Conservation (phyloP, 2,113 vertebrate genomes). For the Hassar affinis region DNA sequence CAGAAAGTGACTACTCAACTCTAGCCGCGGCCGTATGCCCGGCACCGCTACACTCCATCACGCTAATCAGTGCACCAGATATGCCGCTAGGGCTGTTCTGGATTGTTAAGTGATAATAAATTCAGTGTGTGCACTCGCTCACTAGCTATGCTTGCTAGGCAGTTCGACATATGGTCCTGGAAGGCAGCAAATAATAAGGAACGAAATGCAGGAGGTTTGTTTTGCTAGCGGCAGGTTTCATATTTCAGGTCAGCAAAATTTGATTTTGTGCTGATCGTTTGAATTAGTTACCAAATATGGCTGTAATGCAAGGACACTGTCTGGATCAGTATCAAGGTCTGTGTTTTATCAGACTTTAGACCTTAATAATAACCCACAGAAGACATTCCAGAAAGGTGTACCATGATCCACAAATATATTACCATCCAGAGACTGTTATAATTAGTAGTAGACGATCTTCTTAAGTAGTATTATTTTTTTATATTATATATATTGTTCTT, state of each 20-base stretch:
- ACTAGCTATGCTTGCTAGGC: not conserved
- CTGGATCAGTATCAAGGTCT: not conserved
- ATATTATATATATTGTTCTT: no score
- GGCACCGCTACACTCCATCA: slow-evolving; percentile 20
- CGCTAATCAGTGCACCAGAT: slow-evolving; percentile 22
- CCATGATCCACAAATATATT: no score
- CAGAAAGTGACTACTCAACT: not conserved
- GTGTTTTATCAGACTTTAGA: no score
- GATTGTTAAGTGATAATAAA: slow-evolving; percentile 28
- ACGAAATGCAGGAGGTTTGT: not conserved
- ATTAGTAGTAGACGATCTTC: no score
- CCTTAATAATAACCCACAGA: no score
- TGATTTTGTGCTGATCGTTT: slow-evolving; percentile 1
- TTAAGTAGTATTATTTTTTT: no score
- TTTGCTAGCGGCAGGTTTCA: not conserved
- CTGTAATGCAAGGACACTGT: not conserved
- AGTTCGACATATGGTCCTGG: slow-evolving; percentile 3
- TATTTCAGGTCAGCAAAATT: not conserved
- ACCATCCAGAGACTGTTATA: no score
- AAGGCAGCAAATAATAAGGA: slow-evolving; percentile 23
- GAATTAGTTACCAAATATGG: not conserved
- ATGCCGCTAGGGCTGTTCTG: slow-evolving; percentile 1
- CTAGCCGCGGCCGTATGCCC: slow-evolving; percentile 5
- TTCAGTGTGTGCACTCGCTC: not conserved
- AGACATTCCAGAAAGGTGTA: no score